Evolutionary conservation across 2,797 vertebrate species (phyloP).

Genomic region (Ceyx erithaca): DNA sequence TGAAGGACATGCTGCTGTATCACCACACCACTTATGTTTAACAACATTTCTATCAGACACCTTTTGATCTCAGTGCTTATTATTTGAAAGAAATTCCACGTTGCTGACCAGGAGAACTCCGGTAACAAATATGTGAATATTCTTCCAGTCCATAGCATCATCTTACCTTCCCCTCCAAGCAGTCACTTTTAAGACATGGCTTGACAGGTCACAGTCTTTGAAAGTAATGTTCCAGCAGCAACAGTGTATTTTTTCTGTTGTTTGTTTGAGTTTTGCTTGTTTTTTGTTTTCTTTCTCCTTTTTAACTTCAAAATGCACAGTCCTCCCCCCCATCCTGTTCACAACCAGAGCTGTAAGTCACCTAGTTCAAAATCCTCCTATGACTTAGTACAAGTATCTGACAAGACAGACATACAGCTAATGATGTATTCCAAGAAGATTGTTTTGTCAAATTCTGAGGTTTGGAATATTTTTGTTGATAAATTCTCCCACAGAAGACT

Average conservation of each 20-base stretch:
- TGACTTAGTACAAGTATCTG: neutral
- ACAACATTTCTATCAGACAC: neutral
- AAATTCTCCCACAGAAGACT: neutral
- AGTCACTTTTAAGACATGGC: neutral
- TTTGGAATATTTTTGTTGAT: neutral
- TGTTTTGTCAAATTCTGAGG: neutral
- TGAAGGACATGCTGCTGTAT: neutral
- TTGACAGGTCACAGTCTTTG: neutral
- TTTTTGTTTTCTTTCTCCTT: neutral
- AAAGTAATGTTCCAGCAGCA: neutral
- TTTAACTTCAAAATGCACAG: neutral
- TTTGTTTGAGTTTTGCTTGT: neutral
- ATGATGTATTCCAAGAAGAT: neutral
- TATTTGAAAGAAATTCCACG: neutral
- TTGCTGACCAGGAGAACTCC: neutral
- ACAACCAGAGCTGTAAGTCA: neutral
- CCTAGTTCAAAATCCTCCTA: neutral
- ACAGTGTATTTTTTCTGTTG: fast-evolving
- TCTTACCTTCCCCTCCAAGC: neutral
- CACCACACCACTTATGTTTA: neutral
- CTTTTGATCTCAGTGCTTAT: neutral
- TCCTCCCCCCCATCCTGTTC: neutral
- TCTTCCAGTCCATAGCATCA: neutral
- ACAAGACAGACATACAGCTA: neutral
- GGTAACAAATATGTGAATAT: neutral